A percentile compares a stretch with the other conserved stretches of the same genome.
These are phyloP conservation scores for Lepidothrix coronata DNA, from an alignment of 2,113 vertebrate species.

Conservation along the genomic window DNA sequence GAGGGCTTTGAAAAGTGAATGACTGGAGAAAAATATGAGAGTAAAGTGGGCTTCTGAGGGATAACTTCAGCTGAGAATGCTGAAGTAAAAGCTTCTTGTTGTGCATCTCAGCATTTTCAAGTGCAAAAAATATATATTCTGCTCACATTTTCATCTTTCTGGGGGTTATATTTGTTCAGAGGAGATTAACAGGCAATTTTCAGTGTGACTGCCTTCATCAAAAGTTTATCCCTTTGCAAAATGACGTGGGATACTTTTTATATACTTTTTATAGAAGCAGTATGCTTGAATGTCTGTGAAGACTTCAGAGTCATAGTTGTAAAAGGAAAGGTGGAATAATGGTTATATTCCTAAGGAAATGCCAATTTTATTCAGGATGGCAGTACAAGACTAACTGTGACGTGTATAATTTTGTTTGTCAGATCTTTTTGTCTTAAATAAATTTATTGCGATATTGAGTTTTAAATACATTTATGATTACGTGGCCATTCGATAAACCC, in stretches of 20 bases:
- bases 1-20: constrained; percentile 6
- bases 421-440: not conserved
- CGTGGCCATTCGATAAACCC: not conserved
- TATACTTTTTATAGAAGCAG: not conserved
- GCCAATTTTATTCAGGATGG: not conserved
- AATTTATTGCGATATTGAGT: not conserved
- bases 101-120: constrained; percentile 50
- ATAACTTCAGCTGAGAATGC: constrained; percentile 2
- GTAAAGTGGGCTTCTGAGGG: constrained; percentile 4
- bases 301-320: not conserved
- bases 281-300: not conserved
- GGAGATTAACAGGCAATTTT: constrained; percentile 36
- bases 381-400: not conserved
- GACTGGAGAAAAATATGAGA: not conserved
- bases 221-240: constrained; percentile 19
- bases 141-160: not conserved
- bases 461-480: not conserved
- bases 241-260: not conserved
- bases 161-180: constrained; percentile 37
- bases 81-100: constrained; percentile 9
- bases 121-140: constrained; percentile 21
- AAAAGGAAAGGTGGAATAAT: not conserved
- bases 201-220: constrained; percentile 4
- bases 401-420: not conserved
- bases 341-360: not conserved